Percentiles rank a stretch among this genome's conserved stretches.
Evolutionary conservation across 2,888 invertebrate genomes (phyloP).

Genomic region (Tipula confusa): DNA sequence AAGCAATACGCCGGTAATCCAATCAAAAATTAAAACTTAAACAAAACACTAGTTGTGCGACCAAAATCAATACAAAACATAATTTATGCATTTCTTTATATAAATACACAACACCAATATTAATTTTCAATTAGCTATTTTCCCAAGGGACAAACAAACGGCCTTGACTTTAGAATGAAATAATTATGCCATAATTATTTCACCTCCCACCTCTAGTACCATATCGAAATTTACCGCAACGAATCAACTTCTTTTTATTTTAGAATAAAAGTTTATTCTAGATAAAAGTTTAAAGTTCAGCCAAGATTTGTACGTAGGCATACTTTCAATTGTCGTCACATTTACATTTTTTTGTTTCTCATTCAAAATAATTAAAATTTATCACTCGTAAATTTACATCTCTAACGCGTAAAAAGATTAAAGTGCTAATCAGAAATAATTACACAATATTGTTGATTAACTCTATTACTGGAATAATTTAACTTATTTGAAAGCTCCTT

Average conservation of each 20-base stretch:
- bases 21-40: not conserved
- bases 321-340: not conserved
- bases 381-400: not conserved
- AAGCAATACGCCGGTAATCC: not conserved
- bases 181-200: not conserved
- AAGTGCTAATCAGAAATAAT: not conserved
- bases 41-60: not conserved
- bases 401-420: not conserved
- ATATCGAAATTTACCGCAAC: not conserved
- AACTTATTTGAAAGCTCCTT: not conserved
- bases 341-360: not conserved
- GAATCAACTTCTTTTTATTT: too few species aligned
- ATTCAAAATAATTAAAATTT: not conserved
- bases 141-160: not conserved
- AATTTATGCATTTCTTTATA: not conserved
- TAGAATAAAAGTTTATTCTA: too few species aligned
- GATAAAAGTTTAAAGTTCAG: not conserved
- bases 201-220: not conserved
- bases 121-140: not conserved
- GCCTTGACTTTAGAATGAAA: slow-evolving; percentile 21
- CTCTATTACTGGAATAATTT: not conserved
- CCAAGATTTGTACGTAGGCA: not conserved
- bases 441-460: not conserved
- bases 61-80: not conserved
- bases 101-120: not conserved